Conservation (phyloP, 2,113 vertebrate genomes). For the Elanoides forficatus region DNA sequence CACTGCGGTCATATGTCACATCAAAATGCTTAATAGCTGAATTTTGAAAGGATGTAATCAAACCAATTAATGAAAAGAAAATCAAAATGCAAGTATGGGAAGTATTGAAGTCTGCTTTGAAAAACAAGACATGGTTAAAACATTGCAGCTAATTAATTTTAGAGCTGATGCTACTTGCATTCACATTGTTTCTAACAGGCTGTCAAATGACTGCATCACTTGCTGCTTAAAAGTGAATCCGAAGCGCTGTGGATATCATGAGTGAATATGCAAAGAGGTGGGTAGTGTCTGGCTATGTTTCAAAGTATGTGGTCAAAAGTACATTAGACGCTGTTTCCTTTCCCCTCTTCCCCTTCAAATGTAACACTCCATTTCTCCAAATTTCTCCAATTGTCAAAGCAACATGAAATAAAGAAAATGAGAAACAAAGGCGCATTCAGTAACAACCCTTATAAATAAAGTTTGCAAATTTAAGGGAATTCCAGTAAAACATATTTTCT, state of each 20-base stretch:
- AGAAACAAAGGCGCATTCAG: neutral
- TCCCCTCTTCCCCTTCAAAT: neutral
- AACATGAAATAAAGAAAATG: neutral
- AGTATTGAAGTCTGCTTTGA: conserved; percentile 34
- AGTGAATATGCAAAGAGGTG: neutral
- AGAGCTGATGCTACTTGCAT: neutral
- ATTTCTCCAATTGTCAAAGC: neutral
- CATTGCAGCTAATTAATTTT: conserved; percentile 30
- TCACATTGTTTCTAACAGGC: neutral
- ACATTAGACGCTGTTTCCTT: neutral
- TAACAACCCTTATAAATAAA: neutral
- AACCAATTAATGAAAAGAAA: conserved; percentile 57
- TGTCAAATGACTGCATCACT: conserved; percentile 3
- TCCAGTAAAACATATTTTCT: neutral
- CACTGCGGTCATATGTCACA: conserved; percentile 25
- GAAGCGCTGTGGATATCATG: neutral
- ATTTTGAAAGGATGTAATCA: conserved; percentile 45
- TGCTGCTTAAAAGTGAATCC: neutral
- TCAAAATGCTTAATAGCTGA: conserved; percentile 17
- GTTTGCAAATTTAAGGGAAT: neutral
- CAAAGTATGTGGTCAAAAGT: neutral
- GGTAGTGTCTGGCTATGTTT: neutral
- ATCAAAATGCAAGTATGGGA: neutral
- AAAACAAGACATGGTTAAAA: conserved; percentile 17
- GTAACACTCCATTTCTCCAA: neutral